Conservation (phyloP, 2,113 vertebrate genomes). For the Lynx canadensis region DNA sequence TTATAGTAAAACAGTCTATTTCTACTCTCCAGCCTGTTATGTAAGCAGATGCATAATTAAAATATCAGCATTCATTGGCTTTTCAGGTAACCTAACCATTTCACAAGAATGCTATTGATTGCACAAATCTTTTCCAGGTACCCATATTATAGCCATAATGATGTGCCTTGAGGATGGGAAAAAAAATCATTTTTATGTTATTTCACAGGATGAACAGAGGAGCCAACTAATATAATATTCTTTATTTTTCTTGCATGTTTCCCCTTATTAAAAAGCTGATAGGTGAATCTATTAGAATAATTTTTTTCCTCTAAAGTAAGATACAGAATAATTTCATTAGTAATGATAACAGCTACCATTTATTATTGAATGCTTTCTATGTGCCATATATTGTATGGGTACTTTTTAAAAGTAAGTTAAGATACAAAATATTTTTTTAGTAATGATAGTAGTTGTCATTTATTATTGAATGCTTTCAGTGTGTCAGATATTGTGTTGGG, state of each 20-base stretch:
- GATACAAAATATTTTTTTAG: constrained; percentile 19
- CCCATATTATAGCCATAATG: constrained; percentile 35
- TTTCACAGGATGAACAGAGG: background rate
- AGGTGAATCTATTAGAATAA: constrained; percentile 33
- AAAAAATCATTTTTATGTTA: constrained; percentile 29
- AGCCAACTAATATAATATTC: background rate
- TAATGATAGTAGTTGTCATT: background rate
- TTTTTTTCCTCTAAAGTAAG: constrained; percentile 33
- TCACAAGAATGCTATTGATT: constrained; percentile 82
- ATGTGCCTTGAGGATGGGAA: background rate
- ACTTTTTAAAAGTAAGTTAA: constrained; percentile 19
- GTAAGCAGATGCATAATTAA: constrained; percentile 65
- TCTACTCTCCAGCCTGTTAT: constrained; percentile 74
- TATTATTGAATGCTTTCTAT: background rate
- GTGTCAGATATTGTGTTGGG: background rate
- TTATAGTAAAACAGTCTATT: constrained; percentile 42
- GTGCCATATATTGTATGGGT: background rate
- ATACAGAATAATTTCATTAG: background rate
- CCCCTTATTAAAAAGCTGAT: background rate
- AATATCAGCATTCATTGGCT: constrained; percentile 74
- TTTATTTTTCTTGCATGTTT: constrained; percentile 28
- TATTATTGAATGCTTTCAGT: constrained; percentile 36
- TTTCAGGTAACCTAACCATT: constrained; percentile 76
- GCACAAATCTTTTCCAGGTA: constrained; percentile 70
- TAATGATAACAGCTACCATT: background rate